Conservation (phyloP, 1,140 invertebrate species). For the Drosophila tropicalis region DNA sequence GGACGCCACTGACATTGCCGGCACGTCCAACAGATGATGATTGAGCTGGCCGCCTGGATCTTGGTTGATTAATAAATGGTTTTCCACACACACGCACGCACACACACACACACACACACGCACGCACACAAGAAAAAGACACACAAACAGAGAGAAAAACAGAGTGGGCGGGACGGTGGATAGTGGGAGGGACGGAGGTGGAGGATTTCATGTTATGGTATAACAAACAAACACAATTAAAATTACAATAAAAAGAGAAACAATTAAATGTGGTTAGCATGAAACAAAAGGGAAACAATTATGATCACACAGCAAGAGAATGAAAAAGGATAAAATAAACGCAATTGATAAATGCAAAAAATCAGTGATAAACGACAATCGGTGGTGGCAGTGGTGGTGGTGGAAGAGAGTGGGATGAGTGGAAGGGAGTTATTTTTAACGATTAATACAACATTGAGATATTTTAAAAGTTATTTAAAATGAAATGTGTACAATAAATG, state of each 20-base stretch:
- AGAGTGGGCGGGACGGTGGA: conserved; percentile 21
- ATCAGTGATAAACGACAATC: background rate
- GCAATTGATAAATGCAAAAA: conserved; percentile 6
- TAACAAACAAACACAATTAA: conserved; percentile 11
- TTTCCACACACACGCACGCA: conserved; percentile 54
- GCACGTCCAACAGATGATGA: conserved; percentile 69
- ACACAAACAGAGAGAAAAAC: conserved; percentile 32
- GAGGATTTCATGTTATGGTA: background rate
- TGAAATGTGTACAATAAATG: background rate
- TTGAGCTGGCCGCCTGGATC: conserved; percentile 81
- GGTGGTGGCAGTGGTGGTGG: background rate
- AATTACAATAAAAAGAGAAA: background rate
- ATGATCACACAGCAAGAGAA: background rate
- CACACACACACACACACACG: conserved; percentile 47
- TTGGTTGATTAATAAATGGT: conserved; percentile 82
- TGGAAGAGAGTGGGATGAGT: too few species aligned
- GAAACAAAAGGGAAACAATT: background rate
- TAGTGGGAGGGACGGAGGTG: background rate
- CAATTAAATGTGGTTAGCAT: conserved; percentile 5
- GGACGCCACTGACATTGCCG: conserved; percentile 64
- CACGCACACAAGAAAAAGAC: conserved; percentile 22
- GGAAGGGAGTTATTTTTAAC: background rate
- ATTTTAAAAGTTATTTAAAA: conserved; percentile 9
- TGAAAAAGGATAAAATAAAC: background rate
- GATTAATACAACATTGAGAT: conserved; percentile 21